Base-by-base conservation (phyloP, 2,888 invertebrate genomes). In the Athalia cordata region DNA sequence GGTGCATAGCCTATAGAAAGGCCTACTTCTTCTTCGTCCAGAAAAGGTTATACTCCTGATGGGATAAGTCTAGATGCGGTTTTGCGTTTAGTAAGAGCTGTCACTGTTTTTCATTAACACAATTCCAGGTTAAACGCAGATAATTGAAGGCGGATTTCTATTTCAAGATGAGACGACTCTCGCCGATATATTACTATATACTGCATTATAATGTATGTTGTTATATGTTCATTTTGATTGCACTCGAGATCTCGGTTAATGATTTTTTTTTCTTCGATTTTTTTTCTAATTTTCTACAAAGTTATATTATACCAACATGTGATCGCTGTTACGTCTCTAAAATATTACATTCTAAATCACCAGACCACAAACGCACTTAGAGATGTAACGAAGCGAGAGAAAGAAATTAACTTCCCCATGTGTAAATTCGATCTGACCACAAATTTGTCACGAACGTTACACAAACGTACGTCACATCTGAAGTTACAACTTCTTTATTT, bases 1-100 rank as follows among this genome's bases (percentile, higher is more conserved):
- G 81, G 79, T 79, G 81, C 78, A 81, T 29, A 29, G 29, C 29
- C 29, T 29, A 29, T 29, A 29, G 29, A 80, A 81, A 83, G 82
- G 80, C 80, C 82, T 82, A 83, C 82, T 82, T 82, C 29, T 29
- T 29, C 29, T 29, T 29, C 76, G 80, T 78, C 83, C 80, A 81
- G 81, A 81, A 83, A 83, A 81, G 81, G 81, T 68, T 57, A 68
- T 68, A 43, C 61, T n/a, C 55, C 49, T 13, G 49, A 45, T 57
- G 47, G 55, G 70, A 68, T 67, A 50, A 61, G 77, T 9, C 77
- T 61, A 75, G 75, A 75, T 72, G 72, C 64, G 64, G 75, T 75
- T 62, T 64, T 64, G 64, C 75, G 75, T 75, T 75, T 64, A 75
- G 75, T 75, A 75, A 75, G 75, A 75, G 75, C 75, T 75, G 75